A percentile compares a stretch with the other conserved stretches of the same genome.
Conservation (phyloP, 2,797 vertebrate species). For the Etheostoma perlongum region DNA sequence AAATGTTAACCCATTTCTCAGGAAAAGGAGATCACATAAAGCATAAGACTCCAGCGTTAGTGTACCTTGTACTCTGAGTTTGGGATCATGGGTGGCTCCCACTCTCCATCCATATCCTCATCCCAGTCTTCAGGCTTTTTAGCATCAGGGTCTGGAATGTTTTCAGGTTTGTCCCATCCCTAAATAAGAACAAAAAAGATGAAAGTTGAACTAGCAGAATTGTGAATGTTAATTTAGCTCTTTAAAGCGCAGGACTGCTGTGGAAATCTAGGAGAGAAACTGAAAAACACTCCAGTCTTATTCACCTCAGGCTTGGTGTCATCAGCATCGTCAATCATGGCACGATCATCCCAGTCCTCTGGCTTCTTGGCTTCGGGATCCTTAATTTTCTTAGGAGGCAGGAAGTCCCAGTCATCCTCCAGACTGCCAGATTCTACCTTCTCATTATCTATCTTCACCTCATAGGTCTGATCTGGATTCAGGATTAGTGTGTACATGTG, state of each 20-base stretch:
- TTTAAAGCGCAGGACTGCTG: neutral
- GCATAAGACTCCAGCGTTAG: neutral
- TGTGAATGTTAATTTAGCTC: neutral
- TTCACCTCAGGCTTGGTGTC: conserved; percentile 93
- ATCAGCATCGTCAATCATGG: conserved; percentile 91
- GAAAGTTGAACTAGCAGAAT: neutral
- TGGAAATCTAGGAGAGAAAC: neutral
- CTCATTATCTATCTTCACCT: conserved; percentile 96
- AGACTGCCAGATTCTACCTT: conserved; percentile 93
- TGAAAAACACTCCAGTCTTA: neutral
- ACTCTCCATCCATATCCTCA: conserved; percentile 97
- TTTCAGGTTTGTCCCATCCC: conserved; percentile 95
- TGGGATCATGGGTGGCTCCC: conserved; percentile 95
- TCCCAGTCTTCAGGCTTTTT: conserved; percentile 97
- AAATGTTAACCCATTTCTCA: neutral
- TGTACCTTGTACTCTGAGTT: conserved; percentile 95
- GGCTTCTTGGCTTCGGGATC: conserved; percentile 94
- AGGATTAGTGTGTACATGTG: conserved; percentile 95
- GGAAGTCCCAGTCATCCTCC: conserved; percentile 96
- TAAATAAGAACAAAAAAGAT: conserved; percentile 53
- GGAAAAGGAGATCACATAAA: neutral
- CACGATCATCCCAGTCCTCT: conserved; percentile 94
- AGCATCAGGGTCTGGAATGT: conserved; percentile 95
- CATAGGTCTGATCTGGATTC: conserved; percentile 94
- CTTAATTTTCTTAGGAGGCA: conserved; percentile 93